These are phyloP conservation scores for Caenorhabditis macrosperma DNA, from an alignment of 2,888 invertebrate species.

Conservation along the genomic window DNA sequence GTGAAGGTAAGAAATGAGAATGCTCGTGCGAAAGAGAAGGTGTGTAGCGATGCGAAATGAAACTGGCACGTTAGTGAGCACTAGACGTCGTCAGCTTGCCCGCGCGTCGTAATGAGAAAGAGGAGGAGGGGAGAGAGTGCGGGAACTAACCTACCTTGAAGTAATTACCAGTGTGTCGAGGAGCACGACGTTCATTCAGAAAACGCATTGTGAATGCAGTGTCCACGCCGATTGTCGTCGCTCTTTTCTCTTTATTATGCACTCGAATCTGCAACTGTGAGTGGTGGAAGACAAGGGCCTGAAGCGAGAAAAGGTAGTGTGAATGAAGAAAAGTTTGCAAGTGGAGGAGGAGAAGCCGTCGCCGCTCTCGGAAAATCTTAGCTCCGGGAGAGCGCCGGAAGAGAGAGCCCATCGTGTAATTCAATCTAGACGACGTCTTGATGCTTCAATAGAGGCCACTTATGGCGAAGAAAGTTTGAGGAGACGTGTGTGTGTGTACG, in stretches of 20 bases:
- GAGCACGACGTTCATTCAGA: conserved; percentile 59
- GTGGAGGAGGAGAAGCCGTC: conserved; percentile 15
- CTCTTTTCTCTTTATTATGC: conserved; percentile 42
- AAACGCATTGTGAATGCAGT: conserved; percentile 55
- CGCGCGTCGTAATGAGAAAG: conserved; percentile 25
- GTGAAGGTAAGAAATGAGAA: conserved; percentile 7
- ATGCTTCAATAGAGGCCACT: conserved; percentile 59
- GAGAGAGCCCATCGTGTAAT: conserved; percentile 57
- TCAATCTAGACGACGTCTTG: conserved; percentile 58
- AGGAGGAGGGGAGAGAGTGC: background rate
- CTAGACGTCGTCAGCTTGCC: conserved; percentile 6
- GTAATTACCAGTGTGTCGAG: conserved; percentile 57
- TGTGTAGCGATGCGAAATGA: conserved; percentile 57
- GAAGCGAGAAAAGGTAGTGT: conserved; percentile 7
- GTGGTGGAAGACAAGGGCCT: conserved; percentile 1
- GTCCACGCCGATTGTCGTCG: background rate
- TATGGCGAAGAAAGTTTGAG: conserved; percentile 55
- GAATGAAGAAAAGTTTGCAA: conserved; percentile 41
- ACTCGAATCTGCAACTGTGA: conserved; percentile 58
- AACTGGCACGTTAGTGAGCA: conserved; percentile 19
- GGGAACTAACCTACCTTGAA: conserved; percentile 49
- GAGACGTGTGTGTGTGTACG: background rate
- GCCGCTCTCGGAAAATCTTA: conserved; percentile 23
- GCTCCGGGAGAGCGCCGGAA: conserved; percentile 41
- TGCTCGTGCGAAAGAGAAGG: conserved; percentile 7